Percentiles rank a stretch among this genome's conserved stretches.
Evolutionary conservation across 2,113 vertebrate genomes (phyloP).

Genomic region (Macquaria ambigua): DNA sequence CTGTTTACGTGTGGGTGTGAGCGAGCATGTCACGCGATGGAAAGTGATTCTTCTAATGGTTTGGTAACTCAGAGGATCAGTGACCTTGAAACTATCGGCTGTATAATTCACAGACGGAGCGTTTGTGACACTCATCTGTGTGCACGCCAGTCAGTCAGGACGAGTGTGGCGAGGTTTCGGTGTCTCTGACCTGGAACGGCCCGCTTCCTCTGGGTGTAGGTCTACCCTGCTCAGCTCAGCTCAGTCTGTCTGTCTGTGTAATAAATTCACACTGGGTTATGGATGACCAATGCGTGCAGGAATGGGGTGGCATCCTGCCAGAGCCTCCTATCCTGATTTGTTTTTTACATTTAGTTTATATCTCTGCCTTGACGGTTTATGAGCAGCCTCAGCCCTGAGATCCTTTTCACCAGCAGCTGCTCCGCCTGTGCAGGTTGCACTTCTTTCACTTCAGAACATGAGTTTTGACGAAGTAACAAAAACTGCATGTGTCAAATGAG

Average conservation of each 20-base stretch:
- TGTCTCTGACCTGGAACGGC: slow-evolving; percentile 71
- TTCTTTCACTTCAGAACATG: slow-evolving; percentile 7
- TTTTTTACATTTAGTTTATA: slow-evolving; percentile 28
- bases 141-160: slow-evolving; percentile 53
- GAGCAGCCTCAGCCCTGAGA: slow-evolving; percentile 5
- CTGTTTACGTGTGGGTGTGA: slow-evolving; percentile 62
- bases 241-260: slow-evolving; percentile 44
- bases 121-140: slow-evolving; percentile 66
- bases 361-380: slow-evolving; percentile 38
- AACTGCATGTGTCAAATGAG: slow-evolving; percentile 30
- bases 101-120: slow-evolving; percentile 53
- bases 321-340: slow-evolving; percentile 43
- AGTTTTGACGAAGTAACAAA: slow-evolving; percentile 41
- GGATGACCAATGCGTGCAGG: slow-evolving; percentile 52
- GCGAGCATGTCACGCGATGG: slow-evolving; percentile 54
- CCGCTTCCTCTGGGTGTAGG: slow-evolving; percentile 19
- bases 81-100: slow-evolving; percentile 66
- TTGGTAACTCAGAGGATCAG: slow-evolving; percentile 55
- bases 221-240: slow-evolving; percentile 25
- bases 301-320: slow-evolving; percentile 46
- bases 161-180: slow-evolving; percentile 22
- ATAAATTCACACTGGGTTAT: slow-evolving; percentile 62
- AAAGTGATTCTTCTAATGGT: slow-evolving; percentile 68
- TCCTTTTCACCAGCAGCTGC: slow-evolving; percentile 25
- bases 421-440: slow-evolving; percentile 27